These are phyloP conservation scores for Pristionchus arcanus DNA, from an alignment of 2,888 invertebrate species.

Conservation along the genomic window DNA sequence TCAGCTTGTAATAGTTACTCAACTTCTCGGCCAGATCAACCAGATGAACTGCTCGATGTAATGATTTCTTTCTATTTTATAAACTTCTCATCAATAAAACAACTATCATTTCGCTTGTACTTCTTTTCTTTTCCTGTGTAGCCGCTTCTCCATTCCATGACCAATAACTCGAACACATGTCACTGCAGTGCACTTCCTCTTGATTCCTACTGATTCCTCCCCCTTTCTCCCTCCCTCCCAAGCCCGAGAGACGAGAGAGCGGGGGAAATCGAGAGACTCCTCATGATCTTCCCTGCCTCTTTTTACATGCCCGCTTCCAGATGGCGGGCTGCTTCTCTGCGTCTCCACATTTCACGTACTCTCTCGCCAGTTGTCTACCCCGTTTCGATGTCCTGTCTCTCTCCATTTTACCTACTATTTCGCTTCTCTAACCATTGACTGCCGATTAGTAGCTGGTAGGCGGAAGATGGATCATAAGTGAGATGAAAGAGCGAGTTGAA, in stretches of 20 bases:
- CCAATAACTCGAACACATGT: neutral
- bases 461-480: constrained; percentile 36
- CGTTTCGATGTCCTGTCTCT: too few species aligned
- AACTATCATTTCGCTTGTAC: too few species aligned
- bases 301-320: constrained; percentile 43
- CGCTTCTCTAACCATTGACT: neutral
- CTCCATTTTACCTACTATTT: neutral
- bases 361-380: neutral
- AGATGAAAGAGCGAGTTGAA: neutral
- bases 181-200: neutral
- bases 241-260: neutral
- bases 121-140: too few species aligned
- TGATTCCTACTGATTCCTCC: neutral
- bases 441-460: constrained; percentile 28
- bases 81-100: too few species aligned
- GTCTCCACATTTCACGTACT: neutral
- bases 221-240: neutral
- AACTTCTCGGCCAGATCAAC: too few species aligned
- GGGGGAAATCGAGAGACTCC: neutral
- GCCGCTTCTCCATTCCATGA: neutral
- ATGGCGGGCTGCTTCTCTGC: neutral
- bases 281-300: neutral
- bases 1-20: too few species aligned
- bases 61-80: too few species aligned
- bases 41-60: too few species aligned